Conservation (phyloP, 2,113 vertebrate genomes). For the Phaethon lepturus region DNA sequence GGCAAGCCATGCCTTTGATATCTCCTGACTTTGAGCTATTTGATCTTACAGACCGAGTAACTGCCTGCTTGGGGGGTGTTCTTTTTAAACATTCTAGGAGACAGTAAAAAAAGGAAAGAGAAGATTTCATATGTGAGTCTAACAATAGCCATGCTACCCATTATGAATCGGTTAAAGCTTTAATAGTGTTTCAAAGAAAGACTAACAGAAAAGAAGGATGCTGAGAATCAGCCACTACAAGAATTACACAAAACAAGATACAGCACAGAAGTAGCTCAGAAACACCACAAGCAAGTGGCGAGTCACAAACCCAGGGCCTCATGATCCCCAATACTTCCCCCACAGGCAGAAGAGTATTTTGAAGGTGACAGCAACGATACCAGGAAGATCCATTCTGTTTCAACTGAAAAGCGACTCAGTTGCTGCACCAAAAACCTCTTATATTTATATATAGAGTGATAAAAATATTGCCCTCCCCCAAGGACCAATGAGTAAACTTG, state of each 20-base stretch:
- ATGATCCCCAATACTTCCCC: not conserved
- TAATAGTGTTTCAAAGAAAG: not conserved
- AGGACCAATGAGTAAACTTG: not conserved
- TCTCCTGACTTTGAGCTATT: not conserved
- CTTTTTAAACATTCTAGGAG: not conserved
- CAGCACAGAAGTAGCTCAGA: not conserved
- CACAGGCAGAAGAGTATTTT: not conserved
- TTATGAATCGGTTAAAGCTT: not conserved
- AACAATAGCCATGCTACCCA: not conserved
- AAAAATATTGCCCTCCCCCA: not conserved
- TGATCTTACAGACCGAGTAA: not conserved
- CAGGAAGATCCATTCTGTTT: not conserved
- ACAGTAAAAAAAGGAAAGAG: not conserved
- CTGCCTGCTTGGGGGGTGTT: not conserved
- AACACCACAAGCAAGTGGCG: not conserved
- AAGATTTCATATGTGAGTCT: not conserved
- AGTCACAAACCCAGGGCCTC: not conserved
- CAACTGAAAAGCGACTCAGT: not conserved
- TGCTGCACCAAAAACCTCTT: not conserved
- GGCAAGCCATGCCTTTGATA: not conserved
- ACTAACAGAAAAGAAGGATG: not conserved
- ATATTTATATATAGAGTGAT: not conserved
- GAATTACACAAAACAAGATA: not conserved
- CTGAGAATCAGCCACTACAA: not conserved
- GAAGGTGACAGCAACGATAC: not conserved